These are phyloP conservation scores for Laticauda laticaudata DNA, from an alignment of 2,113 vertebrate genomes.

Conservation along the genomic window DNA sequence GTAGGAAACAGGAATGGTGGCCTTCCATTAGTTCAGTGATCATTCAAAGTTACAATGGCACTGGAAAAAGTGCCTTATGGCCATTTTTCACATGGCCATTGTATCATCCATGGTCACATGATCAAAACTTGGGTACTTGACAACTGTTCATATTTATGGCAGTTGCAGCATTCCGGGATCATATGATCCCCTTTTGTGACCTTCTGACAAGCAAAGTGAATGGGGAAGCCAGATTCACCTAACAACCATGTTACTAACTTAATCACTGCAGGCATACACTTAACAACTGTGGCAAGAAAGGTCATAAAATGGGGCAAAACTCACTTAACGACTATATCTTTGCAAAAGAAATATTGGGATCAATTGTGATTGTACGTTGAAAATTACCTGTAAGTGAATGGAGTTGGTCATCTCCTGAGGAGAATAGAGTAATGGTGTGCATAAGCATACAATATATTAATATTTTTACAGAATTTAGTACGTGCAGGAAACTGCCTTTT, in stretches of 20 bases:
- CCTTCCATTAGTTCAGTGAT: neutral
- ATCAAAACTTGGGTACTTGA: neutral
- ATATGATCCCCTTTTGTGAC: neutral
- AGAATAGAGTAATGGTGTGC: neutral
- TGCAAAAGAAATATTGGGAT: neutral
- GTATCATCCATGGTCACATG: neutral
- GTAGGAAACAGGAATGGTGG: neutral
- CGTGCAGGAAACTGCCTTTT: neutral
- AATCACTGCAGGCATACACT: neutral
- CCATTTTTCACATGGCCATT: neutral
- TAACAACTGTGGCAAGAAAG: neutral
- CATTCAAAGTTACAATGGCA: neutral
- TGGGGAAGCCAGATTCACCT: neutral
- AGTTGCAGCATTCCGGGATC: neutral
- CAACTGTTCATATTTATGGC: neutral
- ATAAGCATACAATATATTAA: neutral
- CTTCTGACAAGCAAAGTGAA: neutral
- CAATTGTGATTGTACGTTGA: neutral
- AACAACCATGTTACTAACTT: neutral
- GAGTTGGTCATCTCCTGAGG: neutral
- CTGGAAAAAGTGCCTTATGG: neutral
- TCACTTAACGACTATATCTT: neutral
- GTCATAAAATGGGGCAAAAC: neutral
- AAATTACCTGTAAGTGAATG: neutral
- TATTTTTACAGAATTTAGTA: neutral